A percentile compares a stretch with the other conserved stretches of the same genome.
Conservation (phyloP, 2,797 vertebrate genomes). For the Myotis myotis region DNA sequence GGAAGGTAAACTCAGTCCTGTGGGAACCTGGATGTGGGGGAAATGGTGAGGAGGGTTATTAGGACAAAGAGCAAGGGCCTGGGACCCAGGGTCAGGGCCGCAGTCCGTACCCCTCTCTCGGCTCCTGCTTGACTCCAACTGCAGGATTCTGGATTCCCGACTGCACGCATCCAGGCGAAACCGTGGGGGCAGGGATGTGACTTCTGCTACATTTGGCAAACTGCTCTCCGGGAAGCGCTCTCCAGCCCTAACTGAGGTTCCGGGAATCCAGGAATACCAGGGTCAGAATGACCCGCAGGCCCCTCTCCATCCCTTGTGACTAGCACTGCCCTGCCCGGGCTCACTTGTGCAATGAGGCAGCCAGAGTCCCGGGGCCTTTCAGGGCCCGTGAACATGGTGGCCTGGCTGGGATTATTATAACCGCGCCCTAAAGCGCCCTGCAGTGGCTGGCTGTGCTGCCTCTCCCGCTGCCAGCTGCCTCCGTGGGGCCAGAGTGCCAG, state of each 20-base stretch:
- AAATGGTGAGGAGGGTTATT: neutral
- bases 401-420: neutral
- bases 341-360: neutral
- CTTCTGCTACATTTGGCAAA: neutral
- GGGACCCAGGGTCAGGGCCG: neutral
- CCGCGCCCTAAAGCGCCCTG: too few relatives aligned
- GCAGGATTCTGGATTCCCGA: neutral
- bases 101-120: neutral
- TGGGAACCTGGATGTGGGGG: neutral
- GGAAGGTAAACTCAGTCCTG: neutral
- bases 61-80: neutral
- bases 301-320: neutral
- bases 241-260: neutral
- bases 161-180: neutral
- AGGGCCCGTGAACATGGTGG: too few relatives aligned
- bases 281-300: neutral
- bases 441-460: too few relatives aligned
- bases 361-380: too few relatives aligned
- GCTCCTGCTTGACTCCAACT: rapidly evolving
- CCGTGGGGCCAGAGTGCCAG: neutral
- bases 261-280: neutral
- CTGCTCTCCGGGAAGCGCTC: rapidly evolving
- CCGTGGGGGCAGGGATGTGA: rapidly evolving
- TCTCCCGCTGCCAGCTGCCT: rapidly evolving
- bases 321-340: neutral